Conservation (phyloP, 1,140 invertebrate genomes). For the Diorhabda sublineata region DNA sequence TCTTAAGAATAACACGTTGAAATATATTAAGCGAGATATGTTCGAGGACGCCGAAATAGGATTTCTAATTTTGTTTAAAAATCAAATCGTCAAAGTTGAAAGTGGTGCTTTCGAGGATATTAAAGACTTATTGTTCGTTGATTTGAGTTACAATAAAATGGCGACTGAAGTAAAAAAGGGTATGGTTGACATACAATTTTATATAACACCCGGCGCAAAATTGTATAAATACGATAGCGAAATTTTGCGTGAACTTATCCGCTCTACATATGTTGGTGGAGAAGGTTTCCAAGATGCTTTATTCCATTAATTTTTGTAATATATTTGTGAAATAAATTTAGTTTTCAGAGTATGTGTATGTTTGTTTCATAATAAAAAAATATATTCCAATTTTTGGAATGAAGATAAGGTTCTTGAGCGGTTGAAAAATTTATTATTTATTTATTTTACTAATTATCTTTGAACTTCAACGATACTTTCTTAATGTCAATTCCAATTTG, state of each 20-base stretch:
- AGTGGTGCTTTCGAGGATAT: background rate
- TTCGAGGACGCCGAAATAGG: background rate
- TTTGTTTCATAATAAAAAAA: no score
- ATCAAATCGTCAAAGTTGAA: constrained; percentile 4
- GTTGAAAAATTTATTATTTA: no score
- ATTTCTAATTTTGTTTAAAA: background rate
- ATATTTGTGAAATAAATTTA: no score
- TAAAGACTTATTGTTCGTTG: background rate
- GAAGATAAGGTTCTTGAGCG: no score
- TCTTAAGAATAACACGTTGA: background rate
- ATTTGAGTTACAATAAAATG: constrained; percentile 4
- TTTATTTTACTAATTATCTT: no score
- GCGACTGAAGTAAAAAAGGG: background rate
- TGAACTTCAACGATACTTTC: no score
- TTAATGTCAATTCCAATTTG: no score
- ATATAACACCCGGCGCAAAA: background rate
- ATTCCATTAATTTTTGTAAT: no score
- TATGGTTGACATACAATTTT: background rate
- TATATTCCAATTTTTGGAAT: no score
- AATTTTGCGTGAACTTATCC: background rate
- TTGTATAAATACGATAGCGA: background rate
- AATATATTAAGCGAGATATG: background rate
- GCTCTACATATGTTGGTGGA: background rate
- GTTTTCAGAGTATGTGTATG: no score
- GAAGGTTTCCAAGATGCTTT: background rate